phyloP scores from a whole-genome alignment of 1,140 invertebrate genomes.

The Diplogasteroides magnus region DNA sequence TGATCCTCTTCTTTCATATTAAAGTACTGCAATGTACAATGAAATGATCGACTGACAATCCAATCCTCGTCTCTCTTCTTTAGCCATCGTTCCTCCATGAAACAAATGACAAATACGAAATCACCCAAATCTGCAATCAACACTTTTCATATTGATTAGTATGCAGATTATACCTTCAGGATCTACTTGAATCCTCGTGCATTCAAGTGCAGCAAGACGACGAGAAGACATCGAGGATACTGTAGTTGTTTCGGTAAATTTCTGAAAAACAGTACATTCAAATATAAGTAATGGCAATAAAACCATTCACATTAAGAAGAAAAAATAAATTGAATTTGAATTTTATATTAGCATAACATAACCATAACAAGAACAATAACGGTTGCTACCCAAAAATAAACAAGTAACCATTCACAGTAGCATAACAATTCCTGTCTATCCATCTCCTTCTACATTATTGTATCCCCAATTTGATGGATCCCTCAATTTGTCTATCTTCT shows the following conservation, averaged over 20 bases:
- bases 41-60: background rate
- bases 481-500: too few relatives aligned
- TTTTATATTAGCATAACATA: too few relatives aligned
- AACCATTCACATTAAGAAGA: background rate
- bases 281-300: too few relatives aligned
- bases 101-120: conserved; percentile 6
- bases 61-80: conserved; percentile 8
- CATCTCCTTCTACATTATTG: too few relatives aligned
- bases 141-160: background rate
- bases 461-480: too few relatives aligned
- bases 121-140: conserved; percentile 13
- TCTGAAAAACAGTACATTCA: too few relatives aligned
- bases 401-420: too few relatives aligned
- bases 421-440: too few relatives aligned
- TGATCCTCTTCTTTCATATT: too few relatives aligned
- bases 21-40: background rate
- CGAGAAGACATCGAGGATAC: background rate
- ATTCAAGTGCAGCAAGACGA: background rate
- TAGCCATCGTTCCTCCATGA: conserved; percentile 11
- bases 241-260: too few relatives aligned
- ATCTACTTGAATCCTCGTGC: background rate
- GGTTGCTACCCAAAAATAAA: too few relatives aligned
- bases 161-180: background rate
- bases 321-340: conserved; percentile 57
- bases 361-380: too few relatives aligned